Evolutionary conservation across 2,113 vertebrate species (phyloP).

Genomic region (Nanorana parkeri): DNA sequence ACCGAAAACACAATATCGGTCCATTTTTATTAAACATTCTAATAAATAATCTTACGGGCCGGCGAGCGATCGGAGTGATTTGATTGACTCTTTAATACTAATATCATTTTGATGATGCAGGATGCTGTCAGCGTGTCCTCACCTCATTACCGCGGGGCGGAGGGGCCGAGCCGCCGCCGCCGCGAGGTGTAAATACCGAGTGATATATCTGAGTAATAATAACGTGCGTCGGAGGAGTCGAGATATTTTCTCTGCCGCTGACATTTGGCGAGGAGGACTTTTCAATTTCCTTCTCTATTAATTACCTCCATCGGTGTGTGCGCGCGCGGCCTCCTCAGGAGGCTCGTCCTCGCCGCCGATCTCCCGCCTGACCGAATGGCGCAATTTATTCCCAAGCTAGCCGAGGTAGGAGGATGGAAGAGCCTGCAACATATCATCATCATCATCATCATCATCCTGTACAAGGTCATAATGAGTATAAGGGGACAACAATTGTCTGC

Average conservation of each 20-base stretch:
- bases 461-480: no score
- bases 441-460: no score
- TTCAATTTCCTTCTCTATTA: slow-evolving; percentile 34
- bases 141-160: slow-evolving; percentile 54
- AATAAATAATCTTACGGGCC: no score
- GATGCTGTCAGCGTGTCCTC: slow-evolving; percentile 51
- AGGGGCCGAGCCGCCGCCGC: slow-evolving; percentile 22
- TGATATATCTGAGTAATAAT: slow-evolving; percentile 49
- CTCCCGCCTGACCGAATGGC: slow-evolving; percentile 12
- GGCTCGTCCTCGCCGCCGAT: not conserved
- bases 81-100: slow-evolving; percentile 59
- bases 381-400: no score
- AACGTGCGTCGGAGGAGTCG: not conserved
- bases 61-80: slow-evolving; percentile 41
- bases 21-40: no score
- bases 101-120: slow-evolving; percentile 58
- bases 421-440: no score
- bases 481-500: no score
- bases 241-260: slow-evolving; percentile 14
- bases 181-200: slow-evolving; percentile 37
- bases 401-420: no score
- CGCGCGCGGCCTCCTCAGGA: slow-evolving; percentile 22
- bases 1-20: no score
- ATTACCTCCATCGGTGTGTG: slow-evolving; percentile 49
- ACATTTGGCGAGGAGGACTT: slow-evolving; percentile 2